A percentile compares a stretch with the other conserved stretches of the same genome.
Evolutionary conservation across 1,140 invertebrate species (phyloP).

Genomic region (Drosophila willistoni): DNA sequence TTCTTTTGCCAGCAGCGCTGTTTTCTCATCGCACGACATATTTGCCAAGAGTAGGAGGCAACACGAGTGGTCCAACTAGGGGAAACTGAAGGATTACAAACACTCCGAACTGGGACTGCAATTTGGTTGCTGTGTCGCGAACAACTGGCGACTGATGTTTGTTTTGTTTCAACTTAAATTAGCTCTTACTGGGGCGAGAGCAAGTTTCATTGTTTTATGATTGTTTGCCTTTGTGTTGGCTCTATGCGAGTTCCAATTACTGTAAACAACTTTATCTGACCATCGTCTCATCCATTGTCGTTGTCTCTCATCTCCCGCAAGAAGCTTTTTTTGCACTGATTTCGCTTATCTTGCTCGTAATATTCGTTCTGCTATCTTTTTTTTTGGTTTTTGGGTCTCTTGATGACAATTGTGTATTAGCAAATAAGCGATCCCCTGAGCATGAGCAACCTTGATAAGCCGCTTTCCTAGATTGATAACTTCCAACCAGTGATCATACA

Average conservation of each 20-base stretch:
- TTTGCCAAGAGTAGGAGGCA: conserved; percentile 28
- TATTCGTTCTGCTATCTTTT: not conserved
- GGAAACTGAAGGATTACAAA: conserved; percentile 46
- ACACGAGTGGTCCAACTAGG: not conserved
- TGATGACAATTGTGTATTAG: conserved; percentile 57
- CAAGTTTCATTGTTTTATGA: conserved; percentile 61
- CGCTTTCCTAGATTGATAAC: conserved; percentile 50
- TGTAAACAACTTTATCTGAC: conserved; percentile 77
- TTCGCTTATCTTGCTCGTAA: conserved; percentile 47
- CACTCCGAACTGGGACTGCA: conserved; percentile 45
- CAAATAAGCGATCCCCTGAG: conserved; percentile 43
- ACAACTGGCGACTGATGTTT: conserved; percentile 52
- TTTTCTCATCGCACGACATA: conserved; percentile 70
- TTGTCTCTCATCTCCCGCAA: conserved; percentile 64
- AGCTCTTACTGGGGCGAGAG: conserved; percentile 45
- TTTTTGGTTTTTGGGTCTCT: conserved; percentile 37
- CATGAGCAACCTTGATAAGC: conserved; percentile 5
- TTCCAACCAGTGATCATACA: conserved; percentile 4
- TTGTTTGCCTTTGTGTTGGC: conserved; percentile 64
- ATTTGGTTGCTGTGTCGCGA: conserved; percentile 31
- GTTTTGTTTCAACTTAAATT: conserved; percentile 75
- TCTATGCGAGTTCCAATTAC: conserved; percentile 33
- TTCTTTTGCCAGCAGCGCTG: conserved; percentile 60
- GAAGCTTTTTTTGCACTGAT: conserved; percentile 42
- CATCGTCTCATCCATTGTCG: conserved; percentile 15